phyloP scores from a whole-genome alignment of 2,113 vertebrate genomes.

The Corydoras maculifer region DNA sequence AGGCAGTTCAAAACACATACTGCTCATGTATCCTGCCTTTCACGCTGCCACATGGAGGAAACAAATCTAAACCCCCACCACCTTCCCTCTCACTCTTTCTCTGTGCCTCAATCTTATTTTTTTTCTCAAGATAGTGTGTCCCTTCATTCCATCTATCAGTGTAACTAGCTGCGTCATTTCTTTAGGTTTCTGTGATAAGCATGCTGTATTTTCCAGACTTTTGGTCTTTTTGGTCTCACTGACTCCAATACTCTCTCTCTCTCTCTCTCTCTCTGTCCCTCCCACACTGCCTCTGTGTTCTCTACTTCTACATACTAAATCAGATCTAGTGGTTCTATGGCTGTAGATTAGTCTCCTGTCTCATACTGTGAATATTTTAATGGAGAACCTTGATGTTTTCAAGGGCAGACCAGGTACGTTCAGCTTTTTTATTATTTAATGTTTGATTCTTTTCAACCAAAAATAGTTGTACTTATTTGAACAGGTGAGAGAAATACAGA shows the following conservation, averaged over 20 bases:
- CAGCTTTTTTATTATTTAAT: constrained; percentile 2
- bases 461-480: neutral
- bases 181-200: constrained; percentile 8
- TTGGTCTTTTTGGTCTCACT: neutral
- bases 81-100: constrained; percentile 8
- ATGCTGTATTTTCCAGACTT: neutral
- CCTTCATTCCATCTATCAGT: constrained; percentile 1
- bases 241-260: neutral
- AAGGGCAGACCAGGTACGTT: constrained; percentile 56
- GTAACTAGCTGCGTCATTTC: neutral
- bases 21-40: constrained; percentile 40
- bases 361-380: constrained; percentile 36
- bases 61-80: constrained; percentile 17
- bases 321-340: constrained; percentile 10
- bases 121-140: constrained; percentile 28
- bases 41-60: constrained; percentile 31
- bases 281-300: constrained; percentile 11
- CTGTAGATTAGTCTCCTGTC: neutral
- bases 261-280: constrained; percentile 1
- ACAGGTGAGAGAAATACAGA: neutral
- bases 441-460: neutral
- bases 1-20: constrained; percentile 16
- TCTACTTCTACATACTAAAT: constrained; percentile 2
- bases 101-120: constrained; percentile 19
- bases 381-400: constrained; percentile 53